A percentile compares a stretch with the other conserved stretches of the same genome.
phyloP scores from a whole-genome alignment of 2,113 vertebrate genomes.

The Cryptotis parvus region DNA sequence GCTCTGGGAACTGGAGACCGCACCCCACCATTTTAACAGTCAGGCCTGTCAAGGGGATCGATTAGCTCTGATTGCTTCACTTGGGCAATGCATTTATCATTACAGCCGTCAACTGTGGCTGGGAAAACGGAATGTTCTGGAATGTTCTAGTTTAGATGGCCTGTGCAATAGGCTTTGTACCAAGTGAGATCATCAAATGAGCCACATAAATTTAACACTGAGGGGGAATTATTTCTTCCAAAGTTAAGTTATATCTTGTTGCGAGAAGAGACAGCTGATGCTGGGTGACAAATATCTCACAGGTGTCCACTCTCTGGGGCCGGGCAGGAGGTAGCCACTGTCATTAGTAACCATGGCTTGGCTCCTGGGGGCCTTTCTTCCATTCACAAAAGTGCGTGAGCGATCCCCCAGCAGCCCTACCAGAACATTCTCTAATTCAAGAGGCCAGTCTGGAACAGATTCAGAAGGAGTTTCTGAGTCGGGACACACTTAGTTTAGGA shows the following conservation, averaged over 20 bases:
- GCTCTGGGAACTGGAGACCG: not conserved
- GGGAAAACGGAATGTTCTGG: not conserved
- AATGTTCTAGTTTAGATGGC: constrained; percentile 7
- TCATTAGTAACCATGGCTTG: not conserved
- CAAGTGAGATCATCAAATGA: not conserved
- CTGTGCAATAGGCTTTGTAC: not conserved
- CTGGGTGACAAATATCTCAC: not conserved
- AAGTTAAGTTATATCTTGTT: not conserved
- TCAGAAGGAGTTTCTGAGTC: not conserved
- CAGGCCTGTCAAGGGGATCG: not conserved
- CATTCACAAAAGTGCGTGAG: not conserved
- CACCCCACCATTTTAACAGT: not conserved
- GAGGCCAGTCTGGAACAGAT: not conserved
- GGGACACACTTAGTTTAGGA: not conserved
- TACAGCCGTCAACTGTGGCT: not conserved
- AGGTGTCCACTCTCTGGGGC: not conserved
- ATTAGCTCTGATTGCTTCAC: not conserved
- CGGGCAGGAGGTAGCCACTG: not conserved
- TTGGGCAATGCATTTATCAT: not conserved
- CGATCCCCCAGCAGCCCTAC: not conserved
- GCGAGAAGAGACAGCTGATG: not conserved
- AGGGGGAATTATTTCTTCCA: not conserved
- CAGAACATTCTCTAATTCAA: not conserved
- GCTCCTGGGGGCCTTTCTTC: not conserved
- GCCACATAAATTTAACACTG: not conserved